Evolutionary conservation across 1,140 invertebrate species (phyloP).

Genomic region (Drosophila repleta): DNA sequence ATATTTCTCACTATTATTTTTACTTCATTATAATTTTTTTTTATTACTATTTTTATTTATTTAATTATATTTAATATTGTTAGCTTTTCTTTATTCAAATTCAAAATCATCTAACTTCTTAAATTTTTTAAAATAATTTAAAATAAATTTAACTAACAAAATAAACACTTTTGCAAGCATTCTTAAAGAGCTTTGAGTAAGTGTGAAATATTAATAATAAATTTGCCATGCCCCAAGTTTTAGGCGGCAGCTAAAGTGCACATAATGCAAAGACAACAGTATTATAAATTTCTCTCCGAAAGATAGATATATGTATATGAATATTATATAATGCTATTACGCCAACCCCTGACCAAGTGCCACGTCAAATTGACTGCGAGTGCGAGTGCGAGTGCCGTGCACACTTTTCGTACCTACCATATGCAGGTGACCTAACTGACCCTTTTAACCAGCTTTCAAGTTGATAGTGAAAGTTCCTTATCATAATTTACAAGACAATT

Average conservation of each 20-base stretch:
- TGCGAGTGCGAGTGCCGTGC: background rate
- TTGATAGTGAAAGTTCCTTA: conserved; percentile 71
- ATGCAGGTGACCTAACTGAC: conserved; percentile 59
- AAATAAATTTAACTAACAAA: no score
- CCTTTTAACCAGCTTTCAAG: conserved; percentile 58
- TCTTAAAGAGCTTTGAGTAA: background rate
- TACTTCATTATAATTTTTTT: no score
- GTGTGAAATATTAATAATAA: no score
- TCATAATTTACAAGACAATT: conserved; percentile 82
- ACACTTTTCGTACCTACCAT: conserved; percentile 11
- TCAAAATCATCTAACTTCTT: no score
- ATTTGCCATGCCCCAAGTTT: background rate
- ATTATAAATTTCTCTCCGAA: background rate
- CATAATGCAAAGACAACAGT: background rate
- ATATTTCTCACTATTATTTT: no score
- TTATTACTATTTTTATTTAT: no score
- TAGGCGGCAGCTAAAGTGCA: background rate
- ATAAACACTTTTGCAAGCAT: no score
- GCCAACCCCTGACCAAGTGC: background rate
- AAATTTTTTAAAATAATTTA: no score
- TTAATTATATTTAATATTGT: no score
- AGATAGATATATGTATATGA: conserved; percentile 7
- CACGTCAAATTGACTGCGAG: background rate
- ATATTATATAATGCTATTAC: conserved; percentile 15
- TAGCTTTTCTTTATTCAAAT: no score